Percentiles rank a stretch among this genome's conserved stretches.
Evolutionary conservation across 2,888 invertebrate genomes (phyloP).

Genomic region (Drosophila mulleri): DNA sequence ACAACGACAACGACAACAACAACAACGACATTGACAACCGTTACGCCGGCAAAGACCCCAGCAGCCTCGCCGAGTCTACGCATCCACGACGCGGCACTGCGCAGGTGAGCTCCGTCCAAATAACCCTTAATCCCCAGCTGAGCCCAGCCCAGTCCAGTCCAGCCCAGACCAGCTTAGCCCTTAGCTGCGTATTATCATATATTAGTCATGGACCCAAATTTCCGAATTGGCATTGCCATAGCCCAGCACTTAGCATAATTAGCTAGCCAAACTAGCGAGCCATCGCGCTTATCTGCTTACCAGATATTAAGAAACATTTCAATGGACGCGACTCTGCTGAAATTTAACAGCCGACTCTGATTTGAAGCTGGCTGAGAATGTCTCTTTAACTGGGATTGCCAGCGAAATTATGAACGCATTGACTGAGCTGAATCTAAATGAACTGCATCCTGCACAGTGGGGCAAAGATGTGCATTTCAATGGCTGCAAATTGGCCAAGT

Average conservation of each 20-base stretch:
- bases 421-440: too few relatives aligned
- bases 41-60: constrained; percentile 48
- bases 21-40: constrained; percentile 47
- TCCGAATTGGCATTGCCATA: background rate
- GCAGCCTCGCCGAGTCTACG: constrained; percentile 61
- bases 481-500: too few relatives aligned
- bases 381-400: background rate
- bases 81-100: constrained; percentile 63
- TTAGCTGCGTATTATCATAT: constrained; percentile 2
- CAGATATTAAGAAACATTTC: background rate
- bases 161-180: background rate
- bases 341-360: background rate
- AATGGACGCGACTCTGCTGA: background rate
- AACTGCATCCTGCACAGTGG: too few relatives aligned
- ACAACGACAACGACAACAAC: constrained; percentile 26
- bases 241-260: constrained; percentile 17
- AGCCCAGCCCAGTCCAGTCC: too few relatives aligned
- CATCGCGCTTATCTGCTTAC: background rate
- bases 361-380: background rate
- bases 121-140: constrained; percentile 8
- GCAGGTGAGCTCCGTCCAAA: constrained; percentile 50
- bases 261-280: background rate
- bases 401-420: too few relatives aligned
- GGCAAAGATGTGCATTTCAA: too few relatives aligned
- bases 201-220: constrained; percentile 14